Evolutionary conservation across 2,113 vertebrate species (phyloP), one percentile per base, ranked within the genome.

Genomic region (Petaurus breviceps): DNA sequence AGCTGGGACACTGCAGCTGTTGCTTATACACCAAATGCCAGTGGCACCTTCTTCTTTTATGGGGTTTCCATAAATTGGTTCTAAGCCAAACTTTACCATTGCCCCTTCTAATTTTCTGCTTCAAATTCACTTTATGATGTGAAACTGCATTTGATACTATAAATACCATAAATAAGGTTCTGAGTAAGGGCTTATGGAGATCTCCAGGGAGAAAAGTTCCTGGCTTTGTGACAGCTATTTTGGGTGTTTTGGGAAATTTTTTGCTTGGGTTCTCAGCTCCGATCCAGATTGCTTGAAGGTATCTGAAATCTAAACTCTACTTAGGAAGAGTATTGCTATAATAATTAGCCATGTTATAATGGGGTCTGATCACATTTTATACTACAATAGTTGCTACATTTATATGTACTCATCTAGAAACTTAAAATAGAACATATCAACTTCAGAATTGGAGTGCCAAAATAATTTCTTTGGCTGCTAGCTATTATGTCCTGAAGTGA

Each of bases 401-500:
- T 57, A 95, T 57, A 91, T 91, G 37, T 53, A 25, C 53, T 95
- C 92, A 93, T 94, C 92, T 50, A 96, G 52, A 96, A 97, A 98
- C 11, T 16, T 68, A 95, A 94, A 97, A 91, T 0, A 97, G 50
- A 94, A 55, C n/a, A 90, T 92, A 50, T 91, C 47, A 61, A 19
- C 94, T 96, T 96, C 94, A 77, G 89, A 24, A 90, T 28, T 19
- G 77, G 19, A 84, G 49, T 37, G 25, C 92, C 90, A 9, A 95
- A 96, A 93, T 90, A 55, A 54, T 96, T n/a, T 95, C 61, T 91
- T 96, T 93, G 94, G 77, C 90, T 93, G 51, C 23, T 93, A 96
- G 55, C 25, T 94, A 96, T 95, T 49, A 55, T 49, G 92, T 95
- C 91, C 55, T 94, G 24, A 95, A 95, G 37, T 22, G n/a, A 90